Conservation (phyloP, 2,888 invertebrate species). For the Pedicia rivosa region DNA sequence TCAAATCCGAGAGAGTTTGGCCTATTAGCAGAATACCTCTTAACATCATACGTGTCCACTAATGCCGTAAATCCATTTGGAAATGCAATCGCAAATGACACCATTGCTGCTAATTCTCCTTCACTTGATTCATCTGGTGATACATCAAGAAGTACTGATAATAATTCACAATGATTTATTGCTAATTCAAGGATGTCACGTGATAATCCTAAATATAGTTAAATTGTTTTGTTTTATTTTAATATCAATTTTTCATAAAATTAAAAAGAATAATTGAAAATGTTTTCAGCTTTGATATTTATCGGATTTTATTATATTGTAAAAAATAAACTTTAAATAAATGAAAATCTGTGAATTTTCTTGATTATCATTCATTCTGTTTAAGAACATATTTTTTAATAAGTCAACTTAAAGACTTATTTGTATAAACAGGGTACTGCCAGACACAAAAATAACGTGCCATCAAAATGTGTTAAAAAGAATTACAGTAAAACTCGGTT, state of each 20-base stretch:
- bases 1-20: conserved; percentile 17
- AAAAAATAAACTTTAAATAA: too few relatives aligned
- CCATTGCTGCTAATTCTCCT: conserved; percentile 90
- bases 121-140: conserved; percentile 76
- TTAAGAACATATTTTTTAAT: too few relatives aligned
- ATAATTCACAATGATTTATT: conserved; percentile 49
- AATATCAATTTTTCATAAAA: not conserved
- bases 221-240: conserved; percentile 9
- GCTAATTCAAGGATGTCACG: conserved; percentile 50
- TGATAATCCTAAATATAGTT: conserved; percentile 29
- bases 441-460: too few relatives aligned
- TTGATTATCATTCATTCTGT: too few relatives aligned
- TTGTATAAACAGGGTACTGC: too few relatives aligned
- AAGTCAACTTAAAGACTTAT: too few relatives aligned
- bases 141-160: conserved; percentile 55
- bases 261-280: too few relatives aligned
- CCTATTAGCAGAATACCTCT: conserved; percentile 62
- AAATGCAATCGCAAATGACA: conserved; percentile 88
- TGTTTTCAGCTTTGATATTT: too few relatives aligned
- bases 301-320: too few relatives aligned
- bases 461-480: too few relatives aligned
- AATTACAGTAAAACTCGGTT: too few relatives aligned
- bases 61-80: conserved; percentile 90
- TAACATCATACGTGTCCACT: conserved; percentile 97
- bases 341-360: too few relatives aligned